These are phyloP conservation scores for Alentia gelatinosa DNA, from an alignment of 2,888 invertebrate species.

Conservation along the genomic window DNA sequence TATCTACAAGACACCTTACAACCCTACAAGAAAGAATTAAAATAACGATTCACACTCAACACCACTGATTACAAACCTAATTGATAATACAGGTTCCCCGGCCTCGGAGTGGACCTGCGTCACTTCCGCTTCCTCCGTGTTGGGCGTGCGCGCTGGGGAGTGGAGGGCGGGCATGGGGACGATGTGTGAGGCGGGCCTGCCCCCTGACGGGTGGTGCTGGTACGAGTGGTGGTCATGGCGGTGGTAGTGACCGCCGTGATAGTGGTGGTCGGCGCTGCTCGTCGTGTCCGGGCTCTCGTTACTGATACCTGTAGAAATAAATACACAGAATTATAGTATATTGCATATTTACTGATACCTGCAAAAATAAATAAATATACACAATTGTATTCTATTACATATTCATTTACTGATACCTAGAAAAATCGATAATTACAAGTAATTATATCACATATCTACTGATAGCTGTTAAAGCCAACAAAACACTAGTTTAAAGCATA, in stretches of 20 bases:
- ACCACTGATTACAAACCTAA: background rate
- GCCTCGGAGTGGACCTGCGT: background rate
- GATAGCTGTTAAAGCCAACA: background rate
- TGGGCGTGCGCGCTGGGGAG: constrained; percentile 26
- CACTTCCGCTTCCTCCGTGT: constrained; percentile 1
- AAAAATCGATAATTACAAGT: background rate
- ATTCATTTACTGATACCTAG: background rate
- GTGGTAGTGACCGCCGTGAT: constrained; percentile 5
- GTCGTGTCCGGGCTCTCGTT: constrained; percentile 52
- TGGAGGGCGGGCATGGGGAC: constrained; percentile 48
- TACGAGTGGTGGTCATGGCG: constrained; percentile 4
- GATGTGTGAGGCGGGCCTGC: constrained; percentile 24
- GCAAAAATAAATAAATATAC: too few relatives aligned
- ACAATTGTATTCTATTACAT: background rate
- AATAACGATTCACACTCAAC: too few relatives aligned
- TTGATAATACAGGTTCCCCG: background rate
- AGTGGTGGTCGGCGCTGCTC: constrained; percentile 33
- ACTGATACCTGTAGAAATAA: constrained; percentile 55
- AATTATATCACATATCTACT: background rate
- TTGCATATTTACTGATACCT: too few relatives aligned
- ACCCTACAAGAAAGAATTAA: too few relatives aligned
- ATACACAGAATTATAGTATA: too few relatives aligned
- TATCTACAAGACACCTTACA: too few relatives aligned
- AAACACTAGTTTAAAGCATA: background rate
- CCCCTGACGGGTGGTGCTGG: constrained; percentile 11